Conservation (phyloP, 2,797 vertebrate species). For the Catostomus latipinnis region DNA sequence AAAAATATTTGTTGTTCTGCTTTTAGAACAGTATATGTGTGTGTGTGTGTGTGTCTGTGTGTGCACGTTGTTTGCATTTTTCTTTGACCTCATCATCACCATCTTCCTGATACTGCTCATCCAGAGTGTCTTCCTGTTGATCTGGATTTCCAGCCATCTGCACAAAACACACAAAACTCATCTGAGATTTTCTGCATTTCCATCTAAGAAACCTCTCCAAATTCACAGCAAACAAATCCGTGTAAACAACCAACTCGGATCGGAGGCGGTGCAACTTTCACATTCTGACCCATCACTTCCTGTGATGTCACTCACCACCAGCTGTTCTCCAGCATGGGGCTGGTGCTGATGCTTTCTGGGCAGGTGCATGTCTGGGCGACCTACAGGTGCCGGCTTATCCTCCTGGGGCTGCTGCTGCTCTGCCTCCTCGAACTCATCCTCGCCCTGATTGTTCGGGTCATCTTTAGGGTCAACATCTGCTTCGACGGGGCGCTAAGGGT, state of each 20-base stretch:
- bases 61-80: neutral
- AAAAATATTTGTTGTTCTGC: neutral
- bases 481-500: conserved; percentile 74
- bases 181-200: too few relatives aligned
- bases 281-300: neutral
- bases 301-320: conserved; percentile 81
- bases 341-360: conserved; percentile 69
- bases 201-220: too few relatives aligned
- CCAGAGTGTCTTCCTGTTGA: conserved; percentile 93
- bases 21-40: neutral
- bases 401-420: conserved; percentile 85
- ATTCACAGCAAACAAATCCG: too few relatives aligned
- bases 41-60: conserved; percentile 1
- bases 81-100: conserved; percentile 89
- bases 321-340: conserved; percentile 84
- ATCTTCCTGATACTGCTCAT: conserved; percentile 97
- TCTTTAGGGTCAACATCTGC: conserved; percentile 92
- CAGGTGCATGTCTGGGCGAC: conserved; percentile 71
- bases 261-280: too few relatives aligned
- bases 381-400: conserved; percentile 77
- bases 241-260: too few relatives aligned
- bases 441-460: conserved; percentile 98
- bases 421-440: conserved; percentile 97
- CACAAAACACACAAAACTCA: neutral
- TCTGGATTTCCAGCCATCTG: conserved; percentile 98